phyloP scores from a whole-genome alignment of 2,797 vertebrate species.

The Meda fulgida region DNA sequence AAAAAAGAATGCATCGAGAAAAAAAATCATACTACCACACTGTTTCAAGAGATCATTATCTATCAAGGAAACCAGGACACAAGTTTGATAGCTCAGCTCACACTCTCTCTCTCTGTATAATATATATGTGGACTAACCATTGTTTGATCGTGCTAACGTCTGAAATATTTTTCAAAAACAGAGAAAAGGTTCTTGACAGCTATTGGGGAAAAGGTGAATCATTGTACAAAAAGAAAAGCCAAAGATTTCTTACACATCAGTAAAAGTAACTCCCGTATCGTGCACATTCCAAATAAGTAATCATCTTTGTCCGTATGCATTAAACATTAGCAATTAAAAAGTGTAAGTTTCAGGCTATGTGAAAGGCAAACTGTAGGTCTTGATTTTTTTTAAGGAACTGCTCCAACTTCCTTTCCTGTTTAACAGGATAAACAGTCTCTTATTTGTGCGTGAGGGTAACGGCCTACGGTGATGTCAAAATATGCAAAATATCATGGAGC shows the following conservation, averaged over 20 bases:
- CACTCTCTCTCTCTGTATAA: conserved; percentile 38
- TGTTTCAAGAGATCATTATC: conserved; percentile 89
- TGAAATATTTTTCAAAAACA: conserved; percentile 63
- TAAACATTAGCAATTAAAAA: conserved; percentile 67
- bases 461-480: conserved; percentile 12
- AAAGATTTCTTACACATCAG: conserved; percentile 40
- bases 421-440: conserved; percentile 60
- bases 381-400: conserved; percentile 54
- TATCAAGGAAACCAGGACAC: conserved; percentile 83
- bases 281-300: conserved; percentile 55
- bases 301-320: conserved; percentile 60
- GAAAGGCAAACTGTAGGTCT: conserved; percentile 59
- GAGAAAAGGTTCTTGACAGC: conserved; percentile 50
- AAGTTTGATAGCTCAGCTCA: conserved; percentile 73
- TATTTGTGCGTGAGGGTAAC: conserved; percentile 17
- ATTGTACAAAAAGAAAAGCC: conserved; percentile 44
- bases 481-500: conserved; percentile 21
- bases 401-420: conserved; percentile 62
- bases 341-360: conserved; percentile 55
- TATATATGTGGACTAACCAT: conserved; percentile 66
- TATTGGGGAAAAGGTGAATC: conserved; percentile 45
- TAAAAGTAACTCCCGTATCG: conserved; percentile 8
- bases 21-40: conserved; percentile 73
- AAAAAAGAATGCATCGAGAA: conserved; percentile 68
- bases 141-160: conserved; percentile 73